A percentile compares a stretch with the other conserved stretches of the same genome.
Evolutionary conservation across 1,140 invertebrate species (phyloP).

Genomic region (Zelostemma sp.): DNA sequence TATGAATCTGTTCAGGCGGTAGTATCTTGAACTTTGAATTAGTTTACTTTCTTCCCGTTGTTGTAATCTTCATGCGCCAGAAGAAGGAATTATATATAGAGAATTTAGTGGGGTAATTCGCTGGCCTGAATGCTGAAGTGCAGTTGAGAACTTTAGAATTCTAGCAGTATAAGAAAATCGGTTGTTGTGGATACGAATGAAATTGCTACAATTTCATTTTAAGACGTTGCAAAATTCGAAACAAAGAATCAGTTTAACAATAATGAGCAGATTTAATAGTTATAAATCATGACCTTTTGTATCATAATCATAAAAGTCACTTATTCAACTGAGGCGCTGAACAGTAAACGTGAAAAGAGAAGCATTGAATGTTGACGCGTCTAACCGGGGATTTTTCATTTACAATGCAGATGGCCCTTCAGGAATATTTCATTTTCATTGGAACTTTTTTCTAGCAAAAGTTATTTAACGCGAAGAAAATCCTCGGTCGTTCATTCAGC

Average conservation of each 20-base stretch:
- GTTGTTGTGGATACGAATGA: too few relatives aligned
- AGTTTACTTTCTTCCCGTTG: constrained; percentile 7
- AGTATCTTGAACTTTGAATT: constrained; percentile 19
- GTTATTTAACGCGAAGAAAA: too few relatives aligned
- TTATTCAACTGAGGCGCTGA: too few relatives aligned
- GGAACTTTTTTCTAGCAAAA: constrained; percentile 10
- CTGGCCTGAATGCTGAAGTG: too few relatives aligned
- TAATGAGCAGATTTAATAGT: too few relatives aligned
- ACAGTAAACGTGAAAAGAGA: constrained; percentile 23
- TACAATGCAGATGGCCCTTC: constrained; percentile 31
- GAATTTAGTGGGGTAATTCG: neutral
- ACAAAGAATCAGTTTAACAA: too few relatives aligned
- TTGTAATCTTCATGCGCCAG: neutral
- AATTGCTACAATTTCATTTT: too few relatives aligned
- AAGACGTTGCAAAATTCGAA: too few relatives aligned
- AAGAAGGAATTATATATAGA: constrained; percentile 1
- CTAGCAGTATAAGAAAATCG: too few relatives aligned
- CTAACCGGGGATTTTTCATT: constrained; percentile 22
- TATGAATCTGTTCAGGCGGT: neutral
- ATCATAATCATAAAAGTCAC: too few relatives aligned
- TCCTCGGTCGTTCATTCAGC: neutral
- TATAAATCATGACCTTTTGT: too few relatives aligned
- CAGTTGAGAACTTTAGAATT: too few relatives aligned
- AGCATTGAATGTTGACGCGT: constrained; percentile 10
- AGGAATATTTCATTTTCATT: constrained; percentile 39